These are phyloP conservation scores for Parelbella ahira DNA, from an alignment of 2,888 invertebrate genomes.

Conservation along the genomic window DNA sequence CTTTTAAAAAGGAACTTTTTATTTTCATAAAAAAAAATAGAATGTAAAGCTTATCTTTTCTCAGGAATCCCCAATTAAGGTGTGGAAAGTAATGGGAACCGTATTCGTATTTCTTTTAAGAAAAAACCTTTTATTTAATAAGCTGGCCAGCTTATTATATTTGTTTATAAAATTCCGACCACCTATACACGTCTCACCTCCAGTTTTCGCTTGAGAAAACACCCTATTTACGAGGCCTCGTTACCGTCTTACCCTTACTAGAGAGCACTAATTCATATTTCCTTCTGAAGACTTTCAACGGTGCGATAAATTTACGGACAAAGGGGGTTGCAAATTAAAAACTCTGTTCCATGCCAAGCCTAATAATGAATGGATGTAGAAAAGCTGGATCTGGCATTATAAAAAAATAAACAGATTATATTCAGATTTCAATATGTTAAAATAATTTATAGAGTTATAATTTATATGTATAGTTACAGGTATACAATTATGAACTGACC, in stretches of 20 bases:
- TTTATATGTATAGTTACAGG: too few species aligned
- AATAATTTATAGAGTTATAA: too few species aligned
- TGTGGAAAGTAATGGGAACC: conserved; percentile 9
- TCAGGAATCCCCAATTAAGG: too few species aligned
- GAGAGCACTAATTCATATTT: conserved; percentile 72
- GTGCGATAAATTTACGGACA: conserved; percentile 65
- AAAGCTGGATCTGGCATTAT: conserved; percentile 7
- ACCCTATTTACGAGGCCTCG: conserved; percentile 30
- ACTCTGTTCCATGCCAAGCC: conserved; percentile 54
- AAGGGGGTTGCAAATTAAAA: conserved; percentile 73
- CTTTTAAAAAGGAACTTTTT: conserved; percentile 16
- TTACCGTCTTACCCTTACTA: conserved; percentile 50
- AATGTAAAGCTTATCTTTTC: too few species aligned
- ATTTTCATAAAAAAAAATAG: too few species aligned
- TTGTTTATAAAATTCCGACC: conserved; percentile 21
- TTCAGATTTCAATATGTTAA: too few species aligned
- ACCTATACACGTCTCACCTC: conserved; percentile 18
- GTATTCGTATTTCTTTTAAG: conserved; percentile 14
- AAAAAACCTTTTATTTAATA: conserved; percentile 23
- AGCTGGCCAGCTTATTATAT: conserved; percentile 21
- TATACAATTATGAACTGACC: too few species aligned
- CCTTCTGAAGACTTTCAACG: conserved; percentile 57
- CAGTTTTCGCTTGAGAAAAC: conserved; percentile 18
- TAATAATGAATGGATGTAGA: conserved; percentile 48
- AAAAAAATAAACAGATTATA: too few species aligned